phyloP scores from a whole-genome alignment of 2,797 vertebrate genomes.

The Lutjanus argentimaculatus region DNA sequence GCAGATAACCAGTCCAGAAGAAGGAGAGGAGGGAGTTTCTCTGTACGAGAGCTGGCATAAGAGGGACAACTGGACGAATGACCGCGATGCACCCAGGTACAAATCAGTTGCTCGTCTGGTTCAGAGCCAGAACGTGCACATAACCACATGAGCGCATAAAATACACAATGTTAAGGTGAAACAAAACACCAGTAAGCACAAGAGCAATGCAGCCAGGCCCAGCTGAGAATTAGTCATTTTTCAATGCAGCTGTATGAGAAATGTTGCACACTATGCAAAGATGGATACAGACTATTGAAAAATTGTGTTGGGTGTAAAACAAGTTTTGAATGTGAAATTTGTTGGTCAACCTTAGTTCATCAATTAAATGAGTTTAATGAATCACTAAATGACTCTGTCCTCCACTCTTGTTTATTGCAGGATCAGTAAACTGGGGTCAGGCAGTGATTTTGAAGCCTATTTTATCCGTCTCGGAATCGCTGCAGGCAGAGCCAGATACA shows the following conservation, averaged over 20 bases:
- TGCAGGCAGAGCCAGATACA: constrained; percentile 95
- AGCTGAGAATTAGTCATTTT: not conserved
- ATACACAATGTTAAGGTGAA: not conserved
- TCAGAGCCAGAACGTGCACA: not conserved
- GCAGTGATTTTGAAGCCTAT: constrained; percentile 98
- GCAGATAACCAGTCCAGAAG: constrained; percentile 93
- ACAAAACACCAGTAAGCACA: not conserved
- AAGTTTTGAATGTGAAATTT: not conserved
- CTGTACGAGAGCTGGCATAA: constrained; percentile 95
- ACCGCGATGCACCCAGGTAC: constrained; percentile 89
- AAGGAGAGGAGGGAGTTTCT: constrained; percentile 91
- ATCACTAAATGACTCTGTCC: not conserved
- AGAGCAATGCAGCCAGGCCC: not conserved
- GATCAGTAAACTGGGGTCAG: constrained; percentile 96
- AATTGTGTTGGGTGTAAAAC: not conserved
- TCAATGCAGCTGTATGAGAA: not conserved
- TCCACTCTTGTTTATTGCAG: constrained; percentile 68
- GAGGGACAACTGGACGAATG: constrained; percentile 90
- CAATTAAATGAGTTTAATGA: not conserved
- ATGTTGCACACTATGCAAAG: not conserved
- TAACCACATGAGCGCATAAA: not conserved
- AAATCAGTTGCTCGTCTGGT: constrained; percentile 16
- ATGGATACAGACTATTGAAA: not conserved
- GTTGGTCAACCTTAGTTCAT: not conserved
- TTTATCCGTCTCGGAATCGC: constrained; percentile 96